Conservation (phyloP, 2,113 vertebrate genomes). For the Dromiciops gliroides region DNA sequence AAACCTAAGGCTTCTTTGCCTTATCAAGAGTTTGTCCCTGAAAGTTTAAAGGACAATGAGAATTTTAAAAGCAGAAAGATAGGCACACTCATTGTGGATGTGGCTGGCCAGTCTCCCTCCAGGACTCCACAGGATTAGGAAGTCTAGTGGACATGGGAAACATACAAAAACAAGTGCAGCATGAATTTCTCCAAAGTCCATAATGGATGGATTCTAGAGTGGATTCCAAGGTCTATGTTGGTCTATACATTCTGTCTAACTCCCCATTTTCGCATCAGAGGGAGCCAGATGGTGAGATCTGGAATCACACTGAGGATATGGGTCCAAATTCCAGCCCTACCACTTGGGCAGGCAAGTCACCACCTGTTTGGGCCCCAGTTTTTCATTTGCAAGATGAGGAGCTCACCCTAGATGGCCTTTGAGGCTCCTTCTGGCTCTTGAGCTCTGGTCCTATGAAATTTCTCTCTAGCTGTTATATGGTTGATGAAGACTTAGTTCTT, state of each 20-base stretch:
- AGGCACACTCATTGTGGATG: not conserved
- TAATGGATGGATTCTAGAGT: not conserved
- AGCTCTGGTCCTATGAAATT: no score
- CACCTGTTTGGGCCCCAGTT: no score
- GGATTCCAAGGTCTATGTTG: not conserved
- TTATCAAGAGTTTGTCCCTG: not conserved
- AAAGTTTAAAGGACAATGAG: not conserved
- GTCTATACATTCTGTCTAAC: not conserved
- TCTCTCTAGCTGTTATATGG: no score
- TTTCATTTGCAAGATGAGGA: no score
- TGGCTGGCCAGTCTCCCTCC: not conserved
- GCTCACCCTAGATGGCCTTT: no score
- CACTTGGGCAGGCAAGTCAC: not conserved
- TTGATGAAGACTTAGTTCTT: no score
- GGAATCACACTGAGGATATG: not conserved
- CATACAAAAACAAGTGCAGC: not conserved
- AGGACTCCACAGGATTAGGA: not conserved
- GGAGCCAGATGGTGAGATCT: not conserved
- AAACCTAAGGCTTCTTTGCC: not conserved
- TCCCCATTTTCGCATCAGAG: not conserved
- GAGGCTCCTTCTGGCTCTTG: no score
- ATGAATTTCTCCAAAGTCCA: not conserved
- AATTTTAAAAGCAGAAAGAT: not conserved
- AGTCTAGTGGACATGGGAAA: not conserved
- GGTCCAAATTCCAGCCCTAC: not conserved